These are phyloP conservation scores for Cheilosia variabilis DNA, from an alignment of 2,888 invertebrate genomes.

Conservation along the genomic window DNA sequence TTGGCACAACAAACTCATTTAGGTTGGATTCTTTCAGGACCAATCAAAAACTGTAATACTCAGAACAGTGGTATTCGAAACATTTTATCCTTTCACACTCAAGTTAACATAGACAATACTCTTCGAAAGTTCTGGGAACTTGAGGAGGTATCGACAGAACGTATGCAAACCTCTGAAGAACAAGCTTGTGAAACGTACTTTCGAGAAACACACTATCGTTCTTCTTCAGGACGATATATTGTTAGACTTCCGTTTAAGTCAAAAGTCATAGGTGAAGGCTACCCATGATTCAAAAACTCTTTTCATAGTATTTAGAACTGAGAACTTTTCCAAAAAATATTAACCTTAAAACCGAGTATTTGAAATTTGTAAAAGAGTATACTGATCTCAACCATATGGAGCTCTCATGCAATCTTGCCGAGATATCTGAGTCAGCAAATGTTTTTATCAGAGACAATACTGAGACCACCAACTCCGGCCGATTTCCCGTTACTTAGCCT, in stretches of 20 bases:
- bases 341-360: slow-evolving; percentile 8
- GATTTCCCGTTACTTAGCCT: too few relatives aligned
- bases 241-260: slow-evolving; percentile 20
- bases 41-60: background rate
- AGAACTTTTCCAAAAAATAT: slow-evolving; percentile 10
- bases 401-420: too few relatives aligned
- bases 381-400: background rate
- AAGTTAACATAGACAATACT: slow-evolving; percentile 11
- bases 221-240: slow-evolving; percentile 17
- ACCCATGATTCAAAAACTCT: slow-evolving; percentile 7
- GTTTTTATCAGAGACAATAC: too few relatives aligned
- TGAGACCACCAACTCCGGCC: too few relatives aligned
- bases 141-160: slow-evolving; percentile 8
- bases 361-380: slow-evolving; percentile 10
- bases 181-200: slow-evolving; percentile 7
- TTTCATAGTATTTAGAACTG: background rate
- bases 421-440: background rate
- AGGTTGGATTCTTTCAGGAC: slow-evolving; percentile 22
- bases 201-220: slow-evolving; percentile 24
- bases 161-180: slow-evolving; percentile 5
- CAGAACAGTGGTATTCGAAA: slow-evolving; percentile 3
- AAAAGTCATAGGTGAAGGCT: slow-evolving; percentile 6
- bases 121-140: slow-evolving; percentile 24
- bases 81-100: slow-evolving; percentile 14
- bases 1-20: slow-evolving; percentile 11